Conservation (phyloP, 2,113 vertebrate genomes). For the Telmatochromis sp. region DNA sequence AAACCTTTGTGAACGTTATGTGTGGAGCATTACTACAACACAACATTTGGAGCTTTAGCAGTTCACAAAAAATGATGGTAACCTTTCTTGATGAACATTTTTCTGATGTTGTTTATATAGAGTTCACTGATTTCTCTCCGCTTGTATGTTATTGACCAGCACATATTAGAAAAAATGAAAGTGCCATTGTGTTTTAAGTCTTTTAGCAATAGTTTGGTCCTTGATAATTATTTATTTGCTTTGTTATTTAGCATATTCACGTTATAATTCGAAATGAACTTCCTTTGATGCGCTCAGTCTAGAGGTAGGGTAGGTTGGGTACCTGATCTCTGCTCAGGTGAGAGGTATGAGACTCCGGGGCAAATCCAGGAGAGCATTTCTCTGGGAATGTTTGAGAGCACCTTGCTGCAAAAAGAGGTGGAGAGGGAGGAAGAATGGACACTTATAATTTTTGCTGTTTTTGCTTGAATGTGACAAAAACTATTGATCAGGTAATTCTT, state of each 20-base stretch:
- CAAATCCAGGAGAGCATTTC: background rate
- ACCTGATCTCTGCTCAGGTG: background rate
- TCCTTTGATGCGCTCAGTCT: background rate
- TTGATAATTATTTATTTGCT: background rate
- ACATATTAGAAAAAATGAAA: background rate
- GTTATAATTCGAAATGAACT: background rate
- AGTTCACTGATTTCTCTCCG: too few relatives aligned
- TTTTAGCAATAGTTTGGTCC: background rate
- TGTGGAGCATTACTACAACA: background rate
- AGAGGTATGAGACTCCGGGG: background rate
- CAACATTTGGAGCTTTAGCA: background rate
- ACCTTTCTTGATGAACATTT: background rate
- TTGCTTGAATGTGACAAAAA: background rate
- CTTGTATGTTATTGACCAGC: background rate
- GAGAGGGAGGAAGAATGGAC: background rate
- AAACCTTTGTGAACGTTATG: background rate
- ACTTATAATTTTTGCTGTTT: background rate
- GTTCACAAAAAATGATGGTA: background rate
- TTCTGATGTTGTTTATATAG: background rate
- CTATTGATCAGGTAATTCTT: background rate
- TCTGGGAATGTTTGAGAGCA: background rate
- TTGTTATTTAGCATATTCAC: background rate
- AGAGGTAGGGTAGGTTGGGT: too few relatives aligned
- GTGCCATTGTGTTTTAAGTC: background rate
- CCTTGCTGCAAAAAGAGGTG: background rate